These are phyloP conservation scores for Canis aureus DNA, from an alignment of 2,113 vertebrate species.

Conservation along the genomic window DNA sequence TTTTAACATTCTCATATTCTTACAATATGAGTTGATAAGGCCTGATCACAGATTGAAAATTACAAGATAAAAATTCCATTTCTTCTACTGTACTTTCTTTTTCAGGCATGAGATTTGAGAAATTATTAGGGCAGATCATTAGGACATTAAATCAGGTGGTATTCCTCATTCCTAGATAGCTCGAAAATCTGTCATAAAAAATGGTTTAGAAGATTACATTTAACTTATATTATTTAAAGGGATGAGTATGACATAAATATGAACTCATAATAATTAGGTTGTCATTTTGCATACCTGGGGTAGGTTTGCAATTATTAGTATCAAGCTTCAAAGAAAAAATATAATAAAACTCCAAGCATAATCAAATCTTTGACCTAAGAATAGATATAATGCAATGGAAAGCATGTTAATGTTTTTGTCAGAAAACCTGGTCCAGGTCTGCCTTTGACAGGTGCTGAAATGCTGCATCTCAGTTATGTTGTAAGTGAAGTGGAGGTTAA, in stretches of 20 bases:
- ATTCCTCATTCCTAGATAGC: neutral
- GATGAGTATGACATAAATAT: neutral
- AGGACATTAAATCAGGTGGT: neutral
- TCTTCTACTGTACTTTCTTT: neutral
- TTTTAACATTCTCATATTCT: neutral
- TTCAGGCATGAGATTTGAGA: neutral
- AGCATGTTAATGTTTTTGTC: neutral
- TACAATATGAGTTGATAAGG: neutral
- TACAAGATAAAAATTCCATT: neutral
- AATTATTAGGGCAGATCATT: neutral
- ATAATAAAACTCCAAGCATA: neutral
- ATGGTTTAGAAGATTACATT: neutral
- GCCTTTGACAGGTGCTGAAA: neutral
- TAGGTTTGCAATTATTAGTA: neutral
- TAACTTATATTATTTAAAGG: neutral
- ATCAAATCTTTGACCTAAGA: neutral
- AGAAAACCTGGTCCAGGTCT: neutral
- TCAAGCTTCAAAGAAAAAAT: neutral
- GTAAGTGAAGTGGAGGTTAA: neutral
- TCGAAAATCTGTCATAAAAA: neutral
- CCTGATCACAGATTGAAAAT: neutral
- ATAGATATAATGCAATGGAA: neutral
- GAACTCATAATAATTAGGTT: neutral
- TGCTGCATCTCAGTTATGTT: neutral
- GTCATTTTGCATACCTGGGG: neutral